A percentile compares a stretch with the other conserved stretches of the same genome.
Evolutionary conservation across 2,888 invertebrate species (phyloP).

Genomic region (Labia minor): DNA sequence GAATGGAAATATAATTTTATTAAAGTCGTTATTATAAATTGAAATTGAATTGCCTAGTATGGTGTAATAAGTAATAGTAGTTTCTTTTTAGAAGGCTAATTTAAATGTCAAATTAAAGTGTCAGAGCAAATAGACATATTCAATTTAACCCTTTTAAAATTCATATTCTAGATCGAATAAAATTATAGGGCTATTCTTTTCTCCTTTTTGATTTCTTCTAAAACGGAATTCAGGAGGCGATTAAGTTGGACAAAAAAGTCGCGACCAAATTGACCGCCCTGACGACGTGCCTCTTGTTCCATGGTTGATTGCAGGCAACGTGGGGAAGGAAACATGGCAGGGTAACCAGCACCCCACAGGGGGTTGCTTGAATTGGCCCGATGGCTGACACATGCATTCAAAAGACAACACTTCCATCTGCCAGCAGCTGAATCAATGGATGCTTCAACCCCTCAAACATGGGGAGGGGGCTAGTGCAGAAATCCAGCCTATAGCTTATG

Average conservation of each 20-base stretch:
- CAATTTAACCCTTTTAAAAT: neutral
- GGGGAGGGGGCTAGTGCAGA: too few relatives aligned
- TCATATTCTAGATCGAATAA: neutral
- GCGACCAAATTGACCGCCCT: neutral
- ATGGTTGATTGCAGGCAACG: neutral
- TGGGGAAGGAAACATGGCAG: neutral
- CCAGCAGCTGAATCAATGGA: slow-evolving; percentile 13
- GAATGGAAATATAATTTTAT: too few relatives aligned
- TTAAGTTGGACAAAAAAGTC: neutral
- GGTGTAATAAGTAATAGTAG: too few relatives aligned
- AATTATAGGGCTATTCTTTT: neutral
- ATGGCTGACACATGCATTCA: slow-evolving; percentile 13
- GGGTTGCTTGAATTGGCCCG: neutral
- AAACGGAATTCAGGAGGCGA: neutral
- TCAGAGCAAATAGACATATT: neutral
- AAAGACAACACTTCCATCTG: slow-evolving; percentile 13
- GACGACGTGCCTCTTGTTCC: slow-evolving; percentile 1
- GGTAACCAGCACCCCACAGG: neutral
- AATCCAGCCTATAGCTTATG: neutral
- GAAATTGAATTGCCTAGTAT: too few relatives aligned
- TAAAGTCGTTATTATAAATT: too few relatives aligned
- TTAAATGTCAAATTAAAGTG: neutral
- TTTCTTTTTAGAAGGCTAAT: neutral
- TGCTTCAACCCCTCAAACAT: neutral
- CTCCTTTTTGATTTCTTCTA: neutral